Percentiles rank a stretch among this genome's conserved stretches.
Conservation (phyloP, 2,888 invertebrate species). For the Cryptocephalus primarius region DNA sequence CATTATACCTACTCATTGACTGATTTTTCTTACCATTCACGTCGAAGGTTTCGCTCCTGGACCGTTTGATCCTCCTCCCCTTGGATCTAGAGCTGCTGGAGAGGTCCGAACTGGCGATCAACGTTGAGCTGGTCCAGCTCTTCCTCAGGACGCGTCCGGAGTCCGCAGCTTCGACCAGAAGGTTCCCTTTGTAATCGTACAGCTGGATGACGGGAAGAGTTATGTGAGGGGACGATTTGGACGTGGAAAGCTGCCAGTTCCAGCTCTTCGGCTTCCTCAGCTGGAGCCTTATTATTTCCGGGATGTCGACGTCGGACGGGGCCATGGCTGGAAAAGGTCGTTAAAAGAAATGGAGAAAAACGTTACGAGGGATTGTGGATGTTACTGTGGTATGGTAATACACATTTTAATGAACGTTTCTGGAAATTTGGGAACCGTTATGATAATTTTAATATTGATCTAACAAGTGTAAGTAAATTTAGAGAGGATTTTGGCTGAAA, state of each 20-base stretch:
- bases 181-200: conserved; percentile 50
- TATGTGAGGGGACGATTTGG: conserved; percentile 49
- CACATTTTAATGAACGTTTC: no score
- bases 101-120: background rate
- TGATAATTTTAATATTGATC: no score
- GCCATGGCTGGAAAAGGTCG: conserved; percentile 11
- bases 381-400: no score
- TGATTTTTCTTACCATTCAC: no score
- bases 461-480: no score
- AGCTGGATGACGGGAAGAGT: conserved; percentile 51
- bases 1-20: no score
- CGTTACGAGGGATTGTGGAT: no score
- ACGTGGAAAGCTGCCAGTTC: conserved; percentile 54
- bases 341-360: no score
- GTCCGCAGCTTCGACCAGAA: conserved; percentile 50
- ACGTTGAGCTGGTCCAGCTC: background rate
- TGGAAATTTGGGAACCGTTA: no score
- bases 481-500: no score
- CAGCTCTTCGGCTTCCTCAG: conserved; percentile 49
- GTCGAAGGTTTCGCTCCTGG: conserved; percentile 18
- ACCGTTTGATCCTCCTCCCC: conserved; percentile 10
- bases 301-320: conserved; percentile 12
- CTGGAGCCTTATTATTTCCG: conserved; percentile 49
- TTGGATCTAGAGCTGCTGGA: background rate
- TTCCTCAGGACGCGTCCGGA: conserved; percentile 35